Percentiles rank a stretch among this genome's conserved stretches.
Evolutionary conservation across 2,113 vertebrate genomes (phyloP).

Genomic region (Epinephelus lanceolatus): DNA sequence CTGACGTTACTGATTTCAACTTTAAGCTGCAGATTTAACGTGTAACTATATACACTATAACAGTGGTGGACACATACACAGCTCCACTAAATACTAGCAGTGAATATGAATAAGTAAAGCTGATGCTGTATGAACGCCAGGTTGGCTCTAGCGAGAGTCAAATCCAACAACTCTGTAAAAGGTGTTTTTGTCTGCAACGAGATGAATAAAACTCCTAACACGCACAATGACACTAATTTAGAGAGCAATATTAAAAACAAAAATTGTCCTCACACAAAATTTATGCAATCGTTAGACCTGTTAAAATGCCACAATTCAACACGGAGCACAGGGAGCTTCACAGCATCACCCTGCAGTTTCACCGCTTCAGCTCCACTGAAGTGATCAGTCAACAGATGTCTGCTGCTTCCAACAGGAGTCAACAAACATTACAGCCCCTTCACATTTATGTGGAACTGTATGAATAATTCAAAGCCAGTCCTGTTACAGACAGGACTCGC

Average conservation of each 20-base stretch:
- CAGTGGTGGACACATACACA: not conserved
- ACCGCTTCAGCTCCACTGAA: not conserved
- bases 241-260: not conserved
- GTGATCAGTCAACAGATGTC: not conserved
- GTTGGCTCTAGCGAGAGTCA: not conserved
- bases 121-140: not conserved
- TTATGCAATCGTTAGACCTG: not conserved
- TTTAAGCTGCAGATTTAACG: too few relatives aligned
- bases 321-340: not conserved
- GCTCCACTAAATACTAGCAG: not conserved
- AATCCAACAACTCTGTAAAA: not conserved
- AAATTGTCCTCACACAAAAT: not conserved
- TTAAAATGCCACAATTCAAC: not conserved
- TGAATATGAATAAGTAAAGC: not conserved
- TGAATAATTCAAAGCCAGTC: slow-evolving; percentile 13
- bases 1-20: too few relatives aligned
- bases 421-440: not conserved
- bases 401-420: not conserved
- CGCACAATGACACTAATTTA: not conserved
- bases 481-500: not conserved
- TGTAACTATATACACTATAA: too few relatives aligned
- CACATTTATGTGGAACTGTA: not conserved
- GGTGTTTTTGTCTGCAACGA: not conserved
- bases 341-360: not conserved
- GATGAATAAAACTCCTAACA: not conserved